Evolutionary conservation across 2,797 vertebrate species (phyloP).

Genomic region (Pteronotus mesoamericanus): DNA sequence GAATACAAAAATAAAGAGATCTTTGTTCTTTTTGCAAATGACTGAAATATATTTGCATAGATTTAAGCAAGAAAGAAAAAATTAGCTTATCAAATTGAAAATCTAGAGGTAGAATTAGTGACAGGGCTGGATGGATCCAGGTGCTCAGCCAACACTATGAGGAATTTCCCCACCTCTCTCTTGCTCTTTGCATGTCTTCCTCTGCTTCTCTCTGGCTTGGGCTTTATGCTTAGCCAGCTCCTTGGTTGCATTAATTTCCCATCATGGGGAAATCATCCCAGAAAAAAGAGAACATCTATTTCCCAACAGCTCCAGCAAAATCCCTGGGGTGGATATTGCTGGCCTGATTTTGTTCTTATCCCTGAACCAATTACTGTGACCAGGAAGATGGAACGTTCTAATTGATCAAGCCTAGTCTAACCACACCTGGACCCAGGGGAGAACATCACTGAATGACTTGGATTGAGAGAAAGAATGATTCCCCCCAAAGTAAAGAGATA

Average conservation of each 20-base stretch:
- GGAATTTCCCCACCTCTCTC: background rate
- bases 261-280: background rate
- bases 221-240: background rate
- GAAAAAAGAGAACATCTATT: constrained; percentile 4
- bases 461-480: background rate
- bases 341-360: background rate
- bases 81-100: background rate
- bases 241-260: constrained; percentile 7
- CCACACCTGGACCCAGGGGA: background rate
- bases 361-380: background rate
- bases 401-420: background rate
- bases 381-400: background rate
- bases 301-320: background rate
- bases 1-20: background rate
- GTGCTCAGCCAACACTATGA: background rate
- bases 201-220: background rate
- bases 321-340: background rate
- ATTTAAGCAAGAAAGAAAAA: background rate
- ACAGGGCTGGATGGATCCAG: background rate
- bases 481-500: background rate
- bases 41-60: background rate
- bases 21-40: background rate
- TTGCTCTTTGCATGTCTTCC: background rate
- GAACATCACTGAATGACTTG: background rate
- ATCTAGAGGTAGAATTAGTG: background rate